These are phyloP conservation scores for Ctenopoma kingsleyae DNA, from an alignment of 2,797 vertebrate species.

Conservation along the genomic window DNA sequence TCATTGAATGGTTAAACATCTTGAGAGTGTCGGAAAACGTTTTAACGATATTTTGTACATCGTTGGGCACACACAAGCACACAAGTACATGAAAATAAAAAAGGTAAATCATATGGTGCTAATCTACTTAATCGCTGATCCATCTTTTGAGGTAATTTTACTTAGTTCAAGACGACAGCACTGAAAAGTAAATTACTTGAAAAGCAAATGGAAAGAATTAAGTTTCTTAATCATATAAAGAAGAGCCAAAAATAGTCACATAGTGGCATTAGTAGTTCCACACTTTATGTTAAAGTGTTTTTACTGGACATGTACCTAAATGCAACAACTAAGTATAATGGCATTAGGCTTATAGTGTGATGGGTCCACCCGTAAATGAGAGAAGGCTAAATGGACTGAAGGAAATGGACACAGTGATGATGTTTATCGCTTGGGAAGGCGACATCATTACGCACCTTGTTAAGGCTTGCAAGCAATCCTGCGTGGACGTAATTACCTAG, in stretches of 20 bases:
- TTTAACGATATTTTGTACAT: not conserved
- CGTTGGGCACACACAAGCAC: not conserved
- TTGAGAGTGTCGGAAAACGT: slow-evolving; percentile 15
- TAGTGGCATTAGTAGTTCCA: slow-evolving; percentile 37
- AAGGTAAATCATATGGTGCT: not conserved
- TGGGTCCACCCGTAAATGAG: slow-evolving; percentile 58
- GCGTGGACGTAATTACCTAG: slow-evolving; percentile 76
- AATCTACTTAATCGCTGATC: slow-evolving; percentile 24
- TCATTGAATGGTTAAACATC: slow-evolving; percentile 9
- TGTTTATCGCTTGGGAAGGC: slow-evolving; percentile 73
- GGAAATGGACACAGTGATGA: slow-evolving; percentile 73
- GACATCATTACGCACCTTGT: slow-evolving; percentile 83
- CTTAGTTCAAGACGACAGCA: slow-evolving; percentile 15
- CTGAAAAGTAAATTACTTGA: slow-evolving; percentile 19
- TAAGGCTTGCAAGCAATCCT: slow-evolving; percentile 74
- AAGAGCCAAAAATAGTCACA: slow-evolving; percentile 27
- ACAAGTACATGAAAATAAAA: not conserved
- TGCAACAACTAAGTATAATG: slow-evolving; percentile 51
- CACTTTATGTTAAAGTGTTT: slow-evolving; percentile 47
- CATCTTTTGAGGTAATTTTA: slow-evolving; percentile 34
- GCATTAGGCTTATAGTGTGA: slow-evolving; percentile 48
- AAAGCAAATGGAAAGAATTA: slow-evolving; percentile 40
- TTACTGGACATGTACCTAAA: slow-evolving; percentile 32
- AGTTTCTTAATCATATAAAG: slow-evolving; percentile 30
- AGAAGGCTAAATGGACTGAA: slow-evolving; percentile 72